Base-by-base conservation (phyloP, 2,113 vertebrate species). In the Caracal caracal region DNA sequence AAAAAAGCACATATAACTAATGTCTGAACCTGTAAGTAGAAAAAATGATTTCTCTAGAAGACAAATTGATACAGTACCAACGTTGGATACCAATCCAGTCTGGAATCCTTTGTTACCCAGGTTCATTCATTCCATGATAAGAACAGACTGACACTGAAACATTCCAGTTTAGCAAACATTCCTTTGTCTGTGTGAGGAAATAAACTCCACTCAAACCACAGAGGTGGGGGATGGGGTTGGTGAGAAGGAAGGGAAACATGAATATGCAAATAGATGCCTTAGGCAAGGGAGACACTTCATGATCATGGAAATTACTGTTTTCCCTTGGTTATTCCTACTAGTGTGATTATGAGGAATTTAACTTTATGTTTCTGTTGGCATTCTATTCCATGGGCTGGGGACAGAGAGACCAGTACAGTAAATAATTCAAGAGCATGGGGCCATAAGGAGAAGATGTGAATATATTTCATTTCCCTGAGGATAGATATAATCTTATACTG, bases 201-300 rank as follows among this genome's bases (percentile, higher is more conserved):
- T 98, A 97, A 98, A 98, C 98, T 95, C 95, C 98, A 97, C 49
- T 61, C 87, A 95, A 88, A 71, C 0, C 95, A 84, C 95, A 85
- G 78, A 88, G 90, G 79, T 96, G 97, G 97, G 95, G 95, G 96
- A 35, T 65, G 96, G 94, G 85, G 0, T 65, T 65, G 88, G 96
- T 24, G 89, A 70, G 94, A 73, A 71, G 81, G 81, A 75, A 49
- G 59, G 68, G 65, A 35, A 95, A 59, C 33, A 96, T 97, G 97
- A 98, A 98, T 98, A 98, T 98, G 98, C 97, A 98, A 98, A 98
- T 97, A 63, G 95, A 97, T 89, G 97, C 86, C 96, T 90, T 11
- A 96, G 98, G 96, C 51, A 28, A 97, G 84, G 71, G 97, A 96
- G 92, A 96, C 85, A 65, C 95, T 30, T 95, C 40, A 30, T 37